A percentile compares a stretch with the other conserved stretches of the same genome.
phyloP scores from a whole-genome alignment of 2,888 invertebrate genomes.

The Helleia helle region DNA sequence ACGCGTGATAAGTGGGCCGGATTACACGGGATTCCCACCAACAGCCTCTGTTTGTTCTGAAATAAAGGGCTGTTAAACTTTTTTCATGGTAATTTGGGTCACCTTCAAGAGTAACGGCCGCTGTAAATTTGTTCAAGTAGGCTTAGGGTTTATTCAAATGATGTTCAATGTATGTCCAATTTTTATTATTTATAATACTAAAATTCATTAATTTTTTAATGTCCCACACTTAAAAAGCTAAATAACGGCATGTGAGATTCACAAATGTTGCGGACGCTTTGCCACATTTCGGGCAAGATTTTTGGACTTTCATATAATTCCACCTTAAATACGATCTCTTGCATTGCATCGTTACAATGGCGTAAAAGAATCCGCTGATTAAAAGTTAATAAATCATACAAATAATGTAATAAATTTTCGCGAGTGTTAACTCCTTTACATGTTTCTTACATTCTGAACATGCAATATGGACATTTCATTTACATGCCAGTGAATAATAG shows the following conservation, averaged over 20 bases:
- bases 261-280: too few relatives aligned
- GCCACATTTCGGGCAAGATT: too few relatives aligned
- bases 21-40: slow-evolving; percentile 69
- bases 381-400: slow-evolving; percentile 5
- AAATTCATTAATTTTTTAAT: too few relatives aligned
- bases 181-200: too few relatives aligned
- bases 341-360: neutral
- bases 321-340: slow-evolving; percentile 13
- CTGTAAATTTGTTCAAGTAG: slow-evolving; percentile 70
- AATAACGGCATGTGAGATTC: too few relatives aligned
- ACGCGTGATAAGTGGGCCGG: slow-evolving; percentile 72
- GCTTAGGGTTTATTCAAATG: slow-evolving; percentile 60
- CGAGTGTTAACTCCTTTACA: slow-evolving; percentile 7
- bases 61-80: slow-evolving; percentile 72
- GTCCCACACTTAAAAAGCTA: too few relatives aligned
- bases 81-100: slow-evolving; percentile 73
- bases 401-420: neutral
- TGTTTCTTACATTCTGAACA: slow-evolving; percentile 6
- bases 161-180: too few relatives aligned
- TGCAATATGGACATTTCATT: slow-evolving; percentile 6
- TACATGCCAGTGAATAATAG: slow-evolving; percentile 4
- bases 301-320: too few relatives aligned
- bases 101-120: slow-evolving; percentile 64
- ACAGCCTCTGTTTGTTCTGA: slow-evolving; percentile 69
- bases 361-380: neutral